phyloP scores from a whole-genome alignment of 2,113 vertebrate species.

The Sander lucioperca region DNA sequence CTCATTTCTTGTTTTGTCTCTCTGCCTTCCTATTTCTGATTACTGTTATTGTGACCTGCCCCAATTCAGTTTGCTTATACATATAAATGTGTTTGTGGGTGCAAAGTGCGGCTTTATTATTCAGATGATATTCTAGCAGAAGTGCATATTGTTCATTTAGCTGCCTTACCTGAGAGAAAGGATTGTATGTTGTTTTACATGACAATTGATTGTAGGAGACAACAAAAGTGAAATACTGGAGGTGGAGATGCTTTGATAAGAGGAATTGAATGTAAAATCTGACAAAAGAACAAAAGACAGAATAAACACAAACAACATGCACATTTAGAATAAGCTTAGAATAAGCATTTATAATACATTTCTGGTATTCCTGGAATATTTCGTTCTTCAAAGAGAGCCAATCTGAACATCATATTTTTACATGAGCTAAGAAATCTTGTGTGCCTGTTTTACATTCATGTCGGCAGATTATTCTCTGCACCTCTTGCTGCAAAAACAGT shows the following conservation, averaged over 20 bases:
- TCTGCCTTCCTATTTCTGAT: conserved; percentile 13
- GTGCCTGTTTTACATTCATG: conserved; percentile 63
- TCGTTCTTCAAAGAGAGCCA: conserved; percentile 44
- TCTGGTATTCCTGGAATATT: conserved; percentile 37
- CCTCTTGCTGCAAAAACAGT: conserved; percentile 63
- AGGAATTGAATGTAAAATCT: conserved; percentile 39
- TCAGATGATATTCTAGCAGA: conserved; percentile 33
- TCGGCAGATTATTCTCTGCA: conserved; percentile 70
- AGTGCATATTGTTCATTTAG: conserved; percentile 40
- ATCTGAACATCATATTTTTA: conserved; percentile 35
- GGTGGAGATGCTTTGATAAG: conserved; percentile 48
- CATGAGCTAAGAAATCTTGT: conserved; percentile 39
- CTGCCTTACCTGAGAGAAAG: conserved; percentile 36
- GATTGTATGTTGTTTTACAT: conserved; percentile 43
- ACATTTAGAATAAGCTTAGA: conserved; percentile 42
- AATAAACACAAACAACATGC: conserved; percentile 20
- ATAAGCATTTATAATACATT: conserved; percentile 28
- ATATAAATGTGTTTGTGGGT: conserved; percentile 24
- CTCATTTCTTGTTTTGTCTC: neutral
- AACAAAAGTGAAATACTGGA: conserved; percentile 12
- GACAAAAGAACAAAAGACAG: conserved; percentile 34
- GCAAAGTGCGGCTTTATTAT: conserved; percentile 51
- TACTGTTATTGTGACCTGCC: conserved; percentile 7
- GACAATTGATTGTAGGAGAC: conserved; percentile 28
- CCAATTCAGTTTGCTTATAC: conserved; percentile 31